Base-by-base conservation (phyloP, 23 tunicate species). In the Styela clava region DNA sequence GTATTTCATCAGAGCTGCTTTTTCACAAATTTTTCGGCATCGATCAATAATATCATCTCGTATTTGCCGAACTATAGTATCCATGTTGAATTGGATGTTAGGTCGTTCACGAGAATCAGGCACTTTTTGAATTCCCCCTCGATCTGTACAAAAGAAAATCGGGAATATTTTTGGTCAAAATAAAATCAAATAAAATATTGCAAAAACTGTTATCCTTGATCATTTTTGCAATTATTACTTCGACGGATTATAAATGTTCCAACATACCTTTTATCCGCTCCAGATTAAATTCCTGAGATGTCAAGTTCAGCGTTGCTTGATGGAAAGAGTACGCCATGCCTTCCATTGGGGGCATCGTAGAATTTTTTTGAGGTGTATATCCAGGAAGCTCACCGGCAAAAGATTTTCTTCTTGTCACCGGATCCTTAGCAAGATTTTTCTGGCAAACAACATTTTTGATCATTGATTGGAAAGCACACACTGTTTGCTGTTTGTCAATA, bases 1-100 rank as follows among this genome's bases (percentile, higher is more conserved):
- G 36, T 34, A 44, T 78, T 82, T 68, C 83, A 85, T 78, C 52
- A 69, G 74, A 24, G 85, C 52, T 63, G 74, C 83, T 18, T 82
- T 83, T 32, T 85, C 88, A 33, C 88, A 35, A 30, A 85, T 78
- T 74, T 85, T 85, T 30, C 85, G 67, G 68, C 88, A 85, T 77
- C 88, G 68, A 12, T 29, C 31, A 26, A 85, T 85, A 63, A 85
- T 85, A 34, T 85, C 88, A 78, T 85, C 88, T 27, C 82, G 74
- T 3, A 85, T 85, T 78, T 85, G 88, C 12, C 88, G 77, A 16
- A 85, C 88, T 2, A 85, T 85, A 36, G 35, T 78, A 70, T 85
- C 88, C 88, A 85, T 85, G 83, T 69, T 85, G 83, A 85, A 85
- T 37, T 73, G 88, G 22, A 85, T 64, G 68, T 78, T 69, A 2